A percentile compares a stretch with the other conserved stretches of the same genome.
phyloP scores from a whole-genome alignment of 1,140 invertebrate genomes.

The Drosophila pectinifera region DNA sequence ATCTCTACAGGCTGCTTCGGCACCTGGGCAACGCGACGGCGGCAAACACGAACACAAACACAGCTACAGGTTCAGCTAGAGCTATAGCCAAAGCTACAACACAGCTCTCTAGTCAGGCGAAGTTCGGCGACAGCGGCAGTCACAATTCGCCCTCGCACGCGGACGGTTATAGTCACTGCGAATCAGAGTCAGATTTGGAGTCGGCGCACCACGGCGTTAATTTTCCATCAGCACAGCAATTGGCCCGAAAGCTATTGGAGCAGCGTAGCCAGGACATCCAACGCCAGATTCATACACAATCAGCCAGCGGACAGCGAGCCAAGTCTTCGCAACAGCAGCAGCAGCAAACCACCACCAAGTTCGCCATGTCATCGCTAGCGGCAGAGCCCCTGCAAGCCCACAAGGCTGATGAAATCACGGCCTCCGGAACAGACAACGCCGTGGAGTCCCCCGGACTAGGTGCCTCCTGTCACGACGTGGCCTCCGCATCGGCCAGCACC shows the following conservation, averaged over 20 bases:
- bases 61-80: constrained; percentile 26
- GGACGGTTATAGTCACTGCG: constrained; percentile 66
- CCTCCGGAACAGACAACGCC: constrained; percentile 6
- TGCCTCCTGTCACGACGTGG: constrained; percentile 63
- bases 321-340: constrained; percentile 62
- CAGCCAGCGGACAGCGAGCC: constrained; percentile 34
- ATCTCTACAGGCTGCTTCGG: constrained; percentile 46
- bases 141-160: constrained; percentile 54
- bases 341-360: constrained; percentile 67
- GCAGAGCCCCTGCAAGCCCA: constrained; percentile 70
- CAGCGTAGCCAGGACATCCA: constrained; percentile 62
- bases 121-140: constrained; percentile 61
- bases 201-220: constrained; percentile 62
- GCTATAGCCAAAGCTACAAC: constrained; percentile 45
- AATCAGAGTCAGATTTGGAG: constrained; percentile 60
- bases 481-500: constrained; percentile 39
- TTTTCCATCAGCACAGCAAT: constrained; percentile 54
- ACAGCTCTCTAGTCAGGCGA: constrained; percentile 70
- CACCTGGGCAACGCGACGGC: constrained; percentile 55
- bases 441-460: constrained; percentile 22
- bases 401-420: constrained; percentile 51
- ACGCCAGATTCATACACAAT: constrained; percentile 70
- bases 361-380: constrained; percentile 80
- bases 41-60: constrained; percentile 28
- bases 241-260: constrained; percentile 61